Evolutionary conservation across 53 echinoderm and acorn worm species (phyloP), one percentile per base, ranked within the genome.

Genomic region (Apostichopus leukothele): DNA sequence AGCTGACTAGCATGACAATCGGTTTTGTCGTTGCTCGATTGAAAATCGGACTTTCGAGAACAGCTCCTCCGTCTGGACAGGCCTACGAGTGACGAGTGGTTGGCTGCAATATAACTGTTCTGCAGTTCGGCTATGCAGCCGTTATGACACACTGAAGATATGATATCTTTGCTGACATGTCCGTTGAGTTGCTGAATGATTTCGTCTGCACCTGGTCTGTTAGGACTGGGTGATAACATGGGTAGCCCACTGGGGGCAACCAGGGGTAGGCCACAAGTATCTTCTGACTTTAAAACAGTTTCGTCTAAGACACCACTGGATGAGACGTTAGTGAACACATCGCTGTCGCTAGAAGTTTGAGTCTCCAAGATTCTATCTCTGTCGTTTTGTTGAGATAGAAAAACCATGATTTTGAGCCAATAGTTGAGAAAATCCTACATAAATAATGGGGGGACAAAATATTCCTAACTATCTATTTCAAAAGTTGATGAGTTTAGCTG

Each of bases 1-100:
- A 54, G 59, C 9, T 81, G 81, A 23, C 51, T 81, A 21, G 55
- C 10, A 21, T 81, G 81, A 8, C 81, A 81, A 11, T 81, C 81
- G 16, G 14, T 59, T 81, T 21, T 53, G 7, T 81, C 81, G 6
- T 81, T 81, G 81, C 81, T 81, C 5, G 55, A 21, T 20, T 81
- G 81, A 23, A 81, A 81, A 52, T 81, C 81, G 9, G 81, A 81
- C 25, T 51, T 16, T 5, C 81, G 81, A 5, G 81, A 81, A 6
- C 81, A 81, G 59, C 81, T 81, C 54, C 54, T 81, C 53, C 81
- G 54, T 59, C 81, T 81, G 0, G 81, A 54, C 0, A 81, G 57
- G 12, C 55, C 60, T 16, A 59, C 55, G 19, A 16, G 22, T 4
- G 81, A 54, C 16, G 54, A 3, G 6, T 81, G 81, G 11, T 81